Evolutionary conservation across 2,113 vertebrate species (phyloP), one percentile per base, ranked within the genome.

Genomic region (Poeciliopsis retropinna): DNA sequence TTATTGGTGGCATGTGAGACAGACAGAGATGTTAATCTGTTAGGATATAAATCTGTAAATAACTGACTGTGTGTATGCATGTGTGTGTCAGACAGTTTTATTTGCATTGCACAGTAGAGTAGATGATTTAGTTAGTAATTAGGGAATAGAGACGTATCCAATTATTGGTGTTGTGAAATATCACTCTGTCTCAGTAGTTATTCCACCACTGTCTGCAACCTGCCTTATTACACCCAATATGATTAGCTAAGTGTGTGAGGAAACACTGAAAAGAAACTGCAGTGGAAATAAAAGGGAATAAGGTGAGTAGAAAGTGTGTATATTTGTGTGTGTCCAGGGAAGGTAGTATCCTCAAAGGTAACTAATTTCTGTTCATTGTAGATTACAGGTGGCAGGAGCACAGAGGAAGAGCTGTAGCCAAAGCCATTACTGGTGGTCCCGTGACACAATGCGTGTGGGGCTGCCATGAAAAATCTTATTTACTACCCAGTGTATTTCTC

Each of bases 131-230:
- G 87, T 77, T 84, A 84, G 88, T 85, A 91, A 90, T 91, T 90
- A 92, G 85, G 75, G 81, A 89, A 88, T 74, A 83, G 72, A 90
- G 87, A 88, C 84, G 1, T 89, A 85, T 90, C 88, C 84, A 92
- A 83, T 92, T 91, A 92, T 89, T 86, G 82, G 76, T 81, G 87
- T 89, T 85, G 84, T 87, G 85, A 92, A 91, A 89, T 89, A 91
- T 91, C 80, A 81, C 73, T 79, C 75, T 78, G 85, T 88, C 85
- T 86, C 72, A 80, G 79, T 83, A 81, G 79, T 90, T 89, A 88
- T 89, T 89, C 79, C 78, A 86, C 47, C 64, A 80, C 78, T 80
- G 88, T 89, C 84, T 87, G 72, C 79, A 75, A 76, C 30, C 71
- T 86, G 87, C 80, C 79, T 82, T 89, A 86, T 87, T 86, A 80